Base-by-base conservation (phyloP, 2,888 invertebrate species). In the Pheosia gnoma region DNA sequence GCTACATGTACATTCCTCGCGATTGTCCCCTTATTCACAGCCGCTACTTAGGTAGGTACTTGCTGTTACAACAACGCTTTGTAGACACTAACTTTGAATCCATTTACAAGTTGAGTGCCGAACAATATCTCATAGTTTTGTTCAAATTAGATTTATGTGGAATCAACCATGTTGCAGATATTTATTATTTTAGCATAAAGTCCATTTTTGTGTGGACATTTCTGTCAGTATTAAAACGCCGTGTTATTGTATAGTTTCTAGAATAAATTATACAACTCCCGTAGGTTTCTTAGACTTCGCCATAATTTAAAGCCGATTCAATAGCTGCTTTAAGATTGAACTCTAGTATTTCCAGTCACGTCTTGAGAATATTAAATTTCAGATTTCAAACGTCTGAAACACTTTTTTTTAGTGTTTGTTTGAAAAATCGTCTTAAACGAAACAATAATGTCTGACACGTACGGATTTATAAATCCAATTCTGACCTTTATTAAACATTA, bases 1-100 rank as follows among this genome's bases (percentile, higher is more conserved):
- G 63, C 67, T 74, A 68, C 59, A 56, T 13, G 52, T 71, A 63
- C 63, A 69, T 76, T 73, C 62, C 63, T 71, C 57, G 54, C 62
- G 58, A 67, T 49, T 25, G 25, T 25, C 25, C 25, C 25, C 25
- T 25, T 25, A 25, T 65, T 62, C 25, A n/a, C 43, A 47, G 10
- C 47, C 71, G 39, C 58, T 59, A 61, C 65, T 36, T 61, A 64
- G 25, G 64, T 67, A 64, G 60, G 7, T 7, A 71, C 57, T 62
- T 54, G 65, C 49, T 67, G 57, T 67, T 63, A 74, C 65, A 68
- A 65, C 61, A 60, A 58, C 47, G 55, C 61, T 59, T 59, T 11
- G 60, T 43, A 57, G 25, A 51, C 59, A 57, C 65, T 61, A 62
- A 67, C 61, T 71, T 67, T 64, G 71, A 71, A 71, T 74, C 63